Evolutionary conservation across 23 tunicate genomes (phyloP), one percentile per base, ranked within the genome.

Genomic region (Halocynthia roretzi): DNA sequence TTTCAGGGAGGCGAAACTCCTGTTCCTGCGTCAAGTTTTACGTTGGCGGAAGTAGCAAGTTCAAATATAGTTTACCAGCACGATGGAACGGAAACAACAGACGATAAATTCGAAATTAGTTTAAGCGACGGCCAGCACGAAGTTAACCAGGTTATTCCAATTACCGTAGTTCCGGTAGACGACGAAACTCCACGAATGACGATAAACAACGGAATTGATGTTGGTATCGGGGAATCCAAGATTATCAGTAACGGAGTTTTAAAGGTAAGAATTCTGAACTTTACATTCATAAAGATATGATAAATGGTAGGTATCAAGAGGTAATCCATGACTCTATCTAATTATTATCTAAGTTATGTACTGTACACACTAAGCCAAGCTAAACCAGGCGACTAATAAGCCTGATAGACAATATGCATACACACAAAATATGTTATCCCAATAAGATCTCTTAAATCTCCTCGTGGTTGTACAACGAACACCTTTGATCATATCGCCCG

Each of bases 151-250:
- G 67, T 77, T 12, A 88, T 94, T 31, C 87, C 90, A 12, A 88
- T 94, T 80, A 67, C 71, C 0, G 78, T 94, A 18, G 66, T 83
- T n/a, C 99, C 95, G n/a, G 95, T 94, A 8, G 99, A 94, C 74
- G 99, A 94, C 77, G 99, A 94, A 77, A 88, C 99, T 6, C 99
- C 99, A 49, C 71, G 99, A 20, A 77, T 94, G 89, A 88, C 87
- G 20, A 94, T 94, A 48, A 94, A 94, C 67, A 87, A 84, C 71
- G 99, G 99, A 77, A 76, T 94, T 14, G 91, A 87, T 72, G 87
- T 94, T 66, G 99, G 86, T 51, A 55, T 92, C 11, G 57, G 56
- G 23, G 87, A 86, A 56, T 80, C 87, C 6, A 80, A 71, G 78
- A 71, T 82, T 56, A 86, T 92, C 52, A 77, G 81, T 52, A 83